Base-by-base conservation (phyloP, 2,888 invertebrate species). In the Harmothoe impar region DNA sequence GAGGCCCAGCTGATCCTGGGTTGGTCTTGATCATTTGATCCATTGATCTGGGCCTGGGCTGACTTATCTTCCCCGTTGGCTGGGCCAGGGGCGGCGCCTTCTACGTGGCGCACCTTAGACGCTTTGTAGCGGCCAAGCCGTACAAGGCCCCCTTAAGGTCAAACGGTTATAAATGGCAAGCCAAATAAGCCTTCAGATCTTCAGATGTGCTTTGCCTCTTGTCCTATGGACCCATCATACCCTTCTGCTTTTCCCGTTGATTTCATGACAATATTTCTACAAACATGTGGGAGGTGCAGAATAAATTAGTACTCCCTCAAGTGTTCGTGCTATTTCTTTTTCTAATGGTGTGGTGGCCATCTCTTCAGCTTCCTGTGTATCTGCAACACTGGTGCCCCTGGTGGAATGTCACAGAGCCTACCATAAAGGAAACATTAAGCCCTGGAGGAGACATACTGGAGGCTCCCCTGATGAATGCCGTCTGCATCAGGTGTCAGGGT, bases 11-110 rank as follows among this genome's bases (percentile, higher is more conserved):
- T 72, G 72, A 72, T 72, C 72, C 72, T 25, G 3, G 72, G 25
- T 72, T 72, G 72, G 72, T 15, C 29, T 72, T 72, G 72, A 72
- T 72, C 72, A 72, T 29, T 72, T 72, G 72, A 72, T 72, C 25
- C 72, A 72, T 72, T 72, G 72, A 72, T 72, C 72, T 29, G n/a
- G 0, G 15, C 72, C 20, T n/a, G 20, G n/a, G 62, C 62, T n/a
- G 20, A 62, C 62, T 62, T 62, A 62, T 62, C 62, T 62, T 20
- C 10, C 43, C 43, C 62, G 62, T n/a, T 20, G 62, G 62, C 62
- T 43, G 43, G 62, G 7, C 23, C 62, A 20, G 20, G 62, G 20
- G 62, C 15, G 62, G 62, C 3, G 62, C 3, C 23, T 20, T 20
- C 1, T n/a, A 62, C 20, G 62, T 20, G 62, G 43, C 43, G 5